These are phyloP conservation scores for Lethrus apterus DNA, from an alignment of 1,140 invertebrate species.

Conservation along the genomic window DNA sequence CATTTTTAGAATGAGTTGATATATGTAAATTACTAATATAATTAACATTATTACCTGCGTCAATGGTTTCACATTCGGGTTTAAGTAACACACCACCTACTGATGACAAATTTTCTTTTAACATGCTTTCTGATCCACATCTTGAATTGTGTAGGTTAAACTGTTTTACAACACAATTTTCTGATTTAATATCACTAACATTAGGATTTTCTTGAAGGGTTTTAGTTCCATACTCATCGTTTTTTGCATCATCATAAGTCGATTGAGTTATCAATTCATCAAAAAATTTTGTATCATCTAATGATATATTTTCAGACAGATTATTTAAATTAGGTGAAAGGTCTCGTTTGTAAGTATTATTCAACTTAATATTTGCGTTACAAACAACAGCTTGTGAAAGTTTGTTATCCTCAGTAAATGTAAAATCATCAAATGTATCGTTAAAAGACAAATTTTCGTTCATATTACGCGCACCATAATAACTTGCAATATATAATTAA, in stretches of 20 bases:
- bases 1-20: constrained; percentile 2
- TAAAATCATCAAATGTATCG: constrained; percentile 32
- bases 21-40: neutral
- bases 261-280: no score
- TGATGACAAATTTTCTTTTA: no score
- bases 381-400: constrained; percentile 7
- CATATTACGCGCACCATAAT: no score
- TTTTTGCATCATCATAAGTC: no score
- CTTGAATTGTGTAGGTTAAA: no score
- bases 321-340: constrained; percentile 18
- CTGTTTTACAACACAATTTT: no score
- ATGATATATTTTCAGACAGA: neutral
- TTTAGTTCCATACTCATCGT: neutral
- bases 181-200: neutral
- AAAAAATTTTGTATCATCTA: neutral
- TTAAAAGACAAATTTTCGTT: constrained; percentile 26
- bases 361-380: constrained; percentile 42
- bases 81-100: no score
- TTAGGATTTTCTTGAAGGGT: neutral
- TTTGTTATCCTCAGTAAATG: constrained; percentile 20
- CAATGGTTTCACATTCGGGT: neutral
- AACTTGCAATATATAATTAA: no score
- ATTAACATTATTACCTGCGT: neutral
- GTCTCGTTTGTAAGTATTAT: constrained; percentile 23
- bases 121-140: no score